Conservation (phyloP, 2,888 invertebrate genomes). For the Cantharis nigra region DNA sequence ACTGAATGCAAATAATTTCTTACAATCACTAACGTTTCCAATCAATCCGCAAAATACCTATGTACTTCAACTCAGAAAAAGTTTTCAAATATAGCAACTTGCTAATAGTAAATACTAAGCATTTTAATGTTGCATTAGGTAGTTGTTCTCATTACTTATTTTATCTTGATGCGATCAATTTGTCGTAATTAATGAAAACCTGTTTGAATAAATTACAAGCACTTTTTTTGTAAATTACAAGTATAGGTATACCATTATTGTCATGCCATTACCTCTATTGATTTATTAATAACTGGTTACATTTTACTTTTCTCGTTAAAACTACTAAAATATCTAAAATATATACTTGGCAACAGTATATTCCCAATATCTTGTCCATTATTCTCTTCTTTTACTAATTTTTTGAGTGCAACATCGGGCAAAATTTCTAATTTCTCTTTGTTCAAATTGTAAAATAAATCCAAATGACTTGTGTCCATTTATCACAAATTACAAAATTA, state of each 20-base stretch:
- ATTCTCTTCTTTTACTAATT: no score
- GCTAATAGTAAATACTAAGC: background rate
- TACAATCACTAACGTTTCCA: background rate
- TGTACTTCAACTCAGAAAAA: background rate
- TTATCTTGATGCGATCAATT: background rate
- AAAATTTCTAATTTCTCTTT: background rate
- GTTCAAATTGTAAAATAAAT: background rate
- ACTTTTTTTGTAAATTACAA: background rate
- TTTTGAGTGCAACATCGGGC: background rate
- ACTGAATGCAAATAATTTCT: background rate
- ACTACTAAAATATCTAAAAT: background rate
- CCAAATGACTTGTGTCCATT: no score
- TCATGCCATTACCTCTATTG: background rate
- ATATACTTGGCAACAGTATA: no score
- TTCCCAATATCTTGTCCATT: no score
- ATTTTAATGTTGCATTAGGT: background rate
- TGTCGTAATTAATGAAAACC: background rate
- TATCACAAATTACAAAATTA: no score
- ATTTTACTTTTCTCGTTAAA: background rate
- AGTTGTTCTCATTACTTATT: background rate
- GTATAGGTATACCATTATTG: background rate
- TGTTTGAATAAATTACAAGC: background rate
- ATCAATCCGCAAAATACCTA: background rate
- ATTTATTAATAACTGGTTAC: background rate
- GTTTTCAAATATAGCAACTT: background rate